Percentiles rank a stretch among this genome's conserved stretches.
phyloP scores from a whole-genome alignment of 2,113 vertebrate species.

The Guaruba guarouba region DNA sequence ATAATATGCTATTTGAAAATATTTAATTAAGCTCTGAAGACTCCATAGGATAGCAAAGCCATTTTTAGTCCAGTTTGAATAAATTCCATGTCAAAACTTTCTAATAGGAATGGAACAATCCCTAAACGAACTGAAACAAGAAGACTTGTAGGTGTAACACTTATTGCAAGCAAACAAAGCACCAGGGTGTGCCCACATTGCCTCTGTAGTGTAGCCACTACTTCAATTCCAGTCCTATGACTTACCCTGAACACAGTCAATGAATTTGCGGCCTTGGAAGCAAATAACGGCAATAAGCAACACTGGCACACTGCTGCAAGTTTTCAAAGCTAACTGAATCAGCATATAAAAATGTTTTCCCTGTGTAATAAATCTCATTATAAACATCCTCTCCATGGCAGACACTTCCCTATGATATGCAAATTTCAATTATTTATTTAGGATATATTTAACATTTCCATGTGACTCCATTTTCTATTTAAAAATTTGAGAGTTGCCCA shows the following conservation, averaged over 20 bases:
- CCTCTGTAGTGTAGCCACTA: neutral
- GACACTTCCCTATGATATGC: constrained; percentile 18
- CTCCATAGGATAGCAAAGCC: neutral
- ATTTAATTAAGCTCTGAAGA: constrained; percentile 28
- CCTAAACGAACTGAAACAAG: neutral
- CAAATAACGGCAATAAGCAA: neutral
- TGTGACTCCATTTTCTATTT: neutral
- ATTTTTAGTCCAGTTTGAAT: neutral
- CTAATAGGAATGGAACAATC: neutral
- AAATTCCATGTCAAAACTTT: neutral
- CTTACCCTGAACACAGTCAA: neutral
- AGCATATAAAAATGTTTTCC: constrained; percentile 31
- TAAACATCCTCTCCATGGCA: neutral
- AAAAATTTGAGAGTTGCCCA: neutral
- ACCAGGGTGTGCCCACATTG: neutral
- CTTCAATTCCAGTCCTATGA: neutral
- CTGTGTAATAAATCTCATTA: constrained; percentile 32
- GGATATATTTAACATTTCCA: constrained; percentile 25
- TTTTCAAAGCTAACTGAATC: constrained; percentile 50
- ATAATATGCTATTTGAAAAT: constrained; percentile 47
- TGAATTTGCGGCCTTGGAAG: neutral
- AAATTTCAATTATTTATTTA: constrained; percentile 60
- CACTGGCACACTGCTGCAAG: neutral
- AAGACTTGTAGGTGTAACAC: neutral
- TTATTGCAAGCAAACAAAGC: neutral